A percentile compares a stretch with the other conserved stretches of the same genome.
Conservation (phyloP, 2,113 vertebrate genomes). For the Gnathonemus longibarbis region DNA sequence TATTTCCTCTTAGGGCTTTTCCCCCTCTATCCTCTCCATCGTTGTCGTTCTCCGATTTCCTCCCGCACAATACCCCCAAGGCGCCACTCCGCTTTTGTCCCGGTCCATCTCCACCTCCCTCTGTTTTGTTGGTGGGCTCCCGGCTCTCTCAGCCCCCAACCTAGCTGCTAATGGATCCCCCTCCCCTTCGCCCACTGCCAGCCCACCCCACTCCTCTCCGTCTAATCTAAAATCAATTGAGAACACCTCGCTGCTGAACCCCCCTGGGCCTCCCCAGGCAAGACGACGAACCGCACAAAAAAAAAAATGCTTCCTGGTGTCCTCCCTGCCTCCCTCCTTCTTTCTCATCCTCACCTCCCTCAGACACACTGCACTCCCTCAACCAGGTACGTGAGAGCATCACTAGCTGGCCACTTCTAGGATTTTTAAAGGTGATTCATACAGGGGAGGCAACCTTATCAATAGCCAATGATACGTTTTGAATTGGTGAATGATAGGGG, state of each 20-base stretch:
- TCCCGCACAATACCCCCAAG: constrained; percentile 14
- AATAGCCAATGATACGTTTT: background rate
- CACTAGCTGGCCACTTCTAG: background rate
- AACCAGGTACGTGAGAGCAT: background rate
- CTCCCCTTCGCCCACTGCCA: constrained; percentile 13
- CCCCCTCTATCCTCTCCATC: background rate
- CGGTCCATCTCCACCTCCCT: constrained; percentile 33
- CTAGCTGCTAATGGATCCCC: constrained; percentile 64
- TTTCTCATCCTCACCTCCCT: constrained; percentile 31
- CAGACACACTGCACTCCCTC: constrained; percentile 8
- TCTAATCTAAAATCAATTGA: constrained; percentile 78
- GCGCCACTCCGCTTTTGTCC: constrained; percentile 32
- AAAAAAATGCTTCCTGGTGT: constrained; percentile 48
- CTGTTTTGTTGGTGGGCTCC: constrained; percentile 50
- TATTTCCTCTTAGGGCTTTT: background rate
- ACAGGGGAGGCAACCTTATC: background rate
- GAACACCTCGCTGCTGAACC: constrained; percentile 70
- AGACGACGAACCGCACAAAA: constrained; percentile 54
- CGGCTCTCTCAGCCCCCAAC: constrained; percentile 43
- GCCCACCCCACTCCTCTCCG: constrained; percentile 37
- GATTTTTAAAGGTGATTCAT: background rate
- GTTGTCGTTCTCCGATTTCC: background rate
- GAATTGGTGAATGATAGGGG: background rate
- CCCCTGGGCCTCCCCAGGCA: constrained; percentile 57
- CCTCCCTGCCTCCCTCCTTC: constrained; percentile 23